phyloP scores from a whole-genome alignment of 2,797 vertebrate genomes.

The Molossus alvarezi region DNA sequence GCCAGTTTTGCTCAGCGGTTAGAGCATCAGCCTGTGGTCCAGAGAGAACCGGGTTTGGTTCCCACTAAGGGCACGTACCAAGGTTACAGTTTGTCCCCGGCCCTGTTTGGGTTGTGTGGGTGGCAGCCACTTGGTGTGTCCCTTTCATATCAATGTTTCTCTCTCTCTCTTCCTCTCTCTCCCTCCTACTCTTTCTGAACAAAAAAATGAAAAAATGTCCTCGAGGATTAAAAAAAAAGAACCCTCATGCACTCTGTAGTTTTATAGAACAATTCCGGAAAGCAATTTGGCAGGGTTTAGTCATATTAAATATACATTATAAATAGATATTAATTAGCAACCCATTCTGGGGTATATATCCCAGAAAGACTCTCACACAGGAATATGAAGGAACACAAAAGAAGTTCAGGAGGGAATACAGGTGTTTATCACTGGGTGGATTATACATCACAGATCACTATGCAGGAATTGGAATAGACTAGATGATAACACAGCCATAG shows the following conservation, averaged over 20 bases:
- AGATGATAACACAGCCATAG: conserved; percentile 9
- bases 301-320: conserved; percentile 53
- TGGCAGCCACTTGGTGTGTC: too few species aligned
- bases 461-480: conserved; percentile 20
- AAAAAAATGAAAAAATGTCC: too few species aligned
- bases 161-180: too few species aligned
- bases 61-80: too few species aligned
- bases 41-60: too few species aligned
- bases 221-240: too few species aligned
- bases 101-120: too few species aligned
- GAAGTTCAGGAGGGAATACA: conserved; percentile 42
- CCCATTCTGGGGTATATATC: neutral
- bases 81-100: too few species aligned
- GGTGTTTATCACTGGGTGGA: neutral
- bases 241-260: neutral
- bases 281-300: conserved; percentile 29
- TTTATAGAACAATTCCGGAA: conserved; percentile 47
- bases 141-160: too few species aligned
- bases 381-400: conserved; percentile 17
- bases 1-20: too few species aligned
- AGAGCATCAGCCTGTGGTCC: too few species aligned
- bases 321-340: conserved; percentile 43
- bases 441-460: neutral
- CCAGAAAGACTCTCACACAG: conserved; percentile 29
- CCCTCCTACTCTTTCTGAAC: too few species aligned